phyloP scores from a whole-genome alignment of 2,113 vertebrate species.

The Malurus melanocephalus region DNA sequence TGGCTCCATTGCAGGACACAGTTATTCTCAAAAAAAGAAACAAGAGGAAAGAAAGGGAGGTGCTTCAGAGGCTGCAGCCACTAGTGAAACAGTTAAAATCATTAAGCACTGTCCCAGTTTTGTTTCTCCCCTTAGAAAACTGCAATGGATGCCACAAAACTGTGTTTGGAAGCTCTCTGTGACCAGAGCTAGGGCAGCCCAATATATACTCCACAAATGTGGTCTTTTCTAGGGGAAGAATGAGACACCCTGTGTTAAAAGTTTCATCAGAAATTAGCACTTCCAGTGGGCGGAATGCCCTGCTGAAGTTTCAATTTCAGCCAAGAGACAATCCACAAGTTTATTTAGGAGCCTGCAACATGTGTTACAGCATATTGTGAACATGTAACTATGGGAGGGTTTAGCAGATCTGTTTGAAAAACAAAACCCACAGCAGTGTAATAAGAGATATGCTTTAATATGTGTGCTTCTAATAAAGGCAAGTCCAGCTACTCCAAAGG shows the following conservation, averaged over 20 bases:
- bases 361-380: neutral
- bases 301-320: neutral
- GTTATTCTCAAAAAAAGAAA: neutral
- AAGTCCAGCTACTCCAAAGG: neutral
- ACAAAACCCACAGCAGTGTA: neutral
- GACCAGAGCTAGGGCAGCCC: neutral
- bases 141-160: neutral
- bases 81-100: neutral
- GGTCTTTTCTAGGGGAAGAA: neutral
- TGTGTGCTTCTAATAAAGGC: neutral
- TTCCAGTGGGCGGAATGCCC: fast-evolving
- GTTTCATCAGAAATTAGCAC: neutral
- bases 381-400: fast-evolving
- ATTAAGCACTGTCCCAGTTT: neutral
- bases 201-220: neutral
- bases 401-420: neutral
- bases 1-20: neutral
- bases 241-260: neutral
- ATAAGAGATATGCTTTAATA: neutral
- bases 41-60: neutral
- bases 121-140: neutral
- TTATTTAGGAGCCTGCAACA: neutral
- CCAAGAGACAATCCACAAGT: neutral
- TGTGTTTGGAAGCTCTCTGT: neutral
- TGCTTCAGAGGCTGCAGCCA: neutral